These are phyloP conservation scores for Rhynchotus rufescens DNA, from an alignment of 2,797 vertebrate species.

Conservation along the genomic window DNA sequence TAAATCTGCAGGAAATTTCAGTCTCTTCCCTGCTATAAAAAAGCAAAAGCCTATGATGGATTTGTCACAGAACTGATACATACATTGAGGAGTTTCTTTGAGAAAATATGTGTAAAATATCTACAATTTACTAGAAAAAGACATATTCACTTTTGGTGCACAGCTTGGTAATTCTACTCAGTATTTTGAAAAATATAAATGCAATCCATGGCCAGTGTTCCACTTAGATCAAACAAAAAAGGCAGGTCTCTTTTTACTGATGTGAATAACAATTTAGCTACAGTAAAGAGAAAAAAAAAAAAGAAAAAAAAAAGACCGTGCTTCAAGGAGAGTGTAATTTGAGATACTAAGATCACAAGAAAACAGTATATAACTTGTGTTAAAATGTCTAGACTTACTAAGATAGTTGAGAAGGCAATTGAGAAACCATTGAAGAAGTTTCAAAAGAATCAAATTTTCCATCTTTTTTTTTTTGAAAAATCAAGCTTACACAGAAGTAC, in stretches of 20 bases:
- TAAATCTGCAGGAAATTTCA: neutral
- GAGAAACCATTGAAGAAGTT: constrained; percentile 26
- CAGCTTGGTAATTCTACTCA: constrained; percentile 63
- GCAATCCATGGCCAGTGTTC: constrained; percentile 31
- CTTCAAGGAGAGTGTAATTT: neutral
- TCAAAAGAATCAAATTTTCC: neutral
- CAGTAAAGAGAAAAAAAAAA: constrained; percentile 1
- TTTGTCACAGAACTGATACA: constrained; percentile 7
- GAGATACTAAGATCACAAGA: constrained; percentile 24
- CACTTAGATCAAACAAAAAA: constrained; percentile 44
- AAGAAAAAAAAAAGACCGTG: neutral
- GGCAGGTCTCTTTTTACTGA: neutral
- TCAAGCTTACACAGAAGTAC: neutral
- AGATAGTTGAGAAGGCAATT: constrained; percentile 11
- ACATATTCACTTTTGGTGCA: constrained; percentile 23
- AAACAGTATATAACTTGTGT: constrained; percentile 4
- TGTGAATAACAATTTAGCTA: neutral
- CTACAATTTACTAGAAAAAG: constrained; percentile 14
- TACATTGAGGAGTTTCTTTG: neutral
- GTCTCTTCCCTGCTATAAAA: neutral
- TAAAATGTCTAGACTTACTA: constrained; percentile 53
- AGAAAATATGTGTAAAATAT: constrained; percentile 47
- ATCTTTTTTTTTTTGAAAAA: constrained; percentile 18
- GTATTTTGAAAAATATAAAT: constrained; percentile 65
- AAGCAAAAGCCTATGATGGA: neutral